Base-by-base conservation (phyloP, 2,113 vertebrate species). In the Channa argus region DNA sequence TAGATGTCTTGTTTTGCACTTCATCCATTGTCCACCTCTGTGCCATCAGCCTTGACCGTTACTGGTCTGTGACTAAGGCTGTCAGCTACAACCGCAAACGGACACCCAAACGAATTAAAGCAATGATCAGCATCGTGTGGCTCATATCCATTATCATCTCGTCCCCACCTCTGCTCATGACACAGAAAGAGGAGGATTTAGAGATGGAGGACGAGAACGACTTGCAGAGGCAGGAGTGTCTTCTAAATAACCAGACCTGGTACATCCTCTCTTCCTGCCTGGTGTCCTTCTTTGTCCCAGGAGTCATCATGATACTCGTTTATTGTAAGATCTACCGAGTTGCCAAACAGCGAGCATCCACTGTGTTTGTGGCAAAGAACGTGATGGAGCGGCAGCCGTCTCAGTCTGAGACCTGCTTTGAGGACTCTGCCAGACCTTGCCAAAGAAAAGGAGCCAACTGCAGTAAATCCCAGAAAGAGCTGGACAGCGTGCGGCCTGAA, bases 1-100 rank as follows among this genome's bases (percentile, higher is more conserved):
- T 96, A 85, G 96, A 96, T 0, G 94, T 96, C 69, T 92, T 97
- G 39, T 95, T 97, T 63, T 97, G 96, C 85, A 97, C 96, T 0
- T 94, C 96, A 0, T 96, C 96, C 87, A 97, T 96, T 0, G 95
- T 95, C 62, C 96, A 96, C 81, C 95, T 97, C 44, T 96, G 96
- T 0, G 96, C 96, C 88, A 96, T 96, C 88, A 96, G 96, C 85
- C 93, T 97, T 0, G 96, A 97, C 83, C 92, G 96, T 46, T 96
- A 96, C 92, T 97, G 96, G 96, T 96, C 96, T 0, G 92, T 97
- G 68, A 96, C 96, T 0, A 90, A 95, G 41, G 96, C 96, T 0
- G 93, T 96, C 0, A 94, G 94, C 74, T 94, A 96, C 86, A 96
- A 95, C 92, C 91, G 95, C 66, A 95, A 94, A 55, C 92, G 96